phyloP scores from a whole-genome alignment of 2,797 vertebrate species.

The Crenichthys baileyi region DNA sequence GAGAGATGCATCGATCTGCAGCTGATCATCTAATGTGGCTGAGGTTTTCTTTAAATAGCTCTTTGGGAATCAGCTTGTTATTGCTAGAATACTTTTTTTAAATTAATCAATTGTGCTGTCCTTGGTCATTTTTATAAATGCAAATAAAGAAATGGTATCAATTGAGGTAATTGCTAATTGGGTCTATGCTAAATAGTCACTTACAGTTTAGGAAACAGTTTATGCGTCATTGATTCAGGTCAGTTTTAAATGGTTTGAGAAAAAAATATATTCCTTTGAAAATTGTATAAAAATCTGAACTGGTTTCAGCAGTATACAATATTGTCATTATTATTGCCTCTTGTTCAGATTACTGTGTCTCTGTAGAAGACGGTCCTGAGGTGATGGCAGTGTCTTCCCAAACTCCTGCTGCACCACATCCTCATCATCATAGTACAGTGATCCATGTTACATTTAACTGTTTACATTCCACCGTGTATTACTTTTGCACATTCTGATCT shows the following conservation, averaged over 20 bases:
- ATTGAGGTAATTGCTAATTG: not conserved
- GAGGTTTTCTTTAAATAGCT: not conserved
- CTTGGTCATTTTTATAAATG: not conserved
- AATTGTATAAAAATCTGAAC: not conserved
- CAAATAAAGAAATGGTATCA: not conserved
- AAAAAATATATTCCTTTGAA: too few relatives aligned
- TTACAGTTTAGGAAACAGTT: not conserved
- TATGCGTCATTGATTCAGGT: not conserved
- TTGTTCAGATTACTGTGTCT: constrained; percentile 51
- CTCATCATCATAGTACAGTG: constrained; percentile 43
- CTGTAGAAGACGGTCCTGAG: constrained; percentile 27
- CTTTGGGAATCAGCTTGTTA: too few relatives aligned
- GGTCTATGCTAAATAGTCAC: not conserved
- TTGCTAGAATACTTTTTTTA: too few relatives aligned
- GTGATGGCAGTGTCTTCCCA: constrained; percentile 23
- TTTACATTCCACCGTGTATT: not conserved
- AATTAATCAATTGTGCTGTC: not conserved
- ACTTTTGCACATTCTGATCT: not conserved
- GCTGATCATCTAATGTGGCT: not conserved
- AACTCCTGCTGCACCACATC: constrained; percentile 10
- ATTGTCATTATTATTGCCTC: not conserved
- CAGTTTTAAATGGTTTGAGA: not conserved
- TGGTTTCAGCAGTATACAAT: not conserved
- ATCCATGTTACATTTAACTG: not conserved
- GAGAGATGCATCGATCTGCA: not conserved